phyloP scores from a whole-genome alignment of 2,797 vertebrate genomes.

The Acanthurus leucopareius region DNA sequence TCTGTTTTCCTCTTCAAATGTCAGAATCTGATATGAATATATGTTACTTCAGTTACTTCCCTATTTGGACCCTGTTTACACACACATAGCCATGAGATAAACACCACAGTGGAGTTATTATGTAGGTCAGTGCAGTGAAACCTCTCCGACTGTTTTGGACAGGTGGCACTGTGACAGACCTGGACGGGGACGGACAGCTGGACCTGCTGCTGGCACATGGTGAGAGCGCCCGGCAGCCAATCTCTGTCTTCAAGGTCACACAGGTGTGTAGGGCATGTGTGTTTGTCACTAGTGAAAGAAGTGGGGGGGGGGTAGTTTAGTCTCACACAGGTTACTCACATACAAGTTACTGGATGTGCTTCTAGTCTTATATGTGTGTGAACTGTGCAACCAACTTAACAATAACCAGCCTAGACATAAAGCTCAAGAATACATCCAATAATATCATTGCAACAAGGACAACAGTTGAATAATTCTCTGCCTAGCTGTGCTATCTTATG shows the following conservation, averaged over 20 bases:
- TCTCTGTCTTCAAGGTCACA: constrained; percentile 91
- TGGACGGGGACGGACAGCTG: constrained; percentile 93
- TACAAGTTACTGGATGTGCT: too few species aligned
- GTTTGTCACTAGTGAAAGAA: neutral
- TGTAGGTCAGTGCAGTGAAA: constrained; percentile 29
- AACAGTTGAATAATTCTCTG: too few species aligned
- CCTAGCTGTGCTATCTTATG: too few species aligned
- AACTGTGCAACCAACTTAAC: too few species aligned
- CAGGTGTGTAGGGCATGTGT: constrained; percentile 76
- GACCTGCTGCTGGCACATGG: constrained; percentile 94
- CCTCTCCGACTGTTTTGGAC: constrained; percentile 34
- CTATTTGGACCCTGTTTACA: constrained; percentile 15
- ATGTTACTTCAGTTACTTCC: neutral
- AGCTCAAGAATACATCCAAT: too few species aligned
- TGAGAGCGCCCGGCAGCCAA: constrained; percentile 91
- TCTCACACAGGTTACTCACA: too few species aligned
- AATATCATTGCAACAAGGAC: too few species aligned
- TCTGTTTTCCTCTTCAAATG: neutral
- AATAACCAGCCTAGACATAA: too few species aligned
- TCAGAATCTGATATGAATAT: neutral
- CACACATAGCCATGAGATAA: constrained; percentile 14
- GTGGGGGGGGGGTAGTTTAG: too few species aligned
- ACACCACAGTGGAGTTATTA: neutral
- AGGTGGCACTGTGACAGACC: constrained; percentile 93
- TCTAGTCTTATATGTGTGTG: too few species aligned